These are phyloP conservation scores for Hypotaenidia okinawae DNA, from an alignment of 2,797 vertebrate species.

Conservation along the genomic window DNA sequence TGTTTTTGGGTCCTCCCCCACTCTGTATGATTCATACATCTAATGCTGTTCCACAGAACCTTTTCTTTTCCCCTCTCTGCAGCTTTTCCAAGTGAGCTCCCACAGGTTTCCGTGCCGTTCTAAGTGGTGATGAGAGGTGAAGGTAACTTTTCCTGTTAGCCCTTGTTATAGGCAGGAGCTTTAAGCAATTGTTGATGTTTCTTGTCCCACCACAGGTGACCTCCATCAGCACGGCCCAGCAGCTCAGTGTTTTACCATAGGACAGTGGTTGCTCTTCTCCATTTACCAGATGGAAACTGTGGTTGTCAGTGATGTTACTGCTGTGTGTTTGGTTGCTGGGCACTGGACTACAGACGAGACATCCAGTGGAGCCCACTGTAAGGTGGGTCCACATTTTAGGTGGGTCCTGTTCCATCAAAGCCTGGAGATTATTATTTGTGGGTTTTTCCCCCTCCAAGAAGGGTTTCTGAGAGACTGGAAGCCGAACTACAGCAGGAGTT, in stretches of 20 bases:
- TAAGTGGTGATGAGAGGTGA: background rate
- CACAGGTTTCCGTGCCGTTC: accelerated
- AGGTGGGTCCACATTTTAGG: background rate
- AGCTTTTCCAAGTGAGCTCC: background rate
- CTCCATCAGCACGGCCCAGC: accelerated
- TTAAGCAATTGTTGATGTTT: background rate
- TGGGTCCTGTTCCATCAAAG: background rate
- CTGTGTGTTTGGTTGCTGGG: background rate
- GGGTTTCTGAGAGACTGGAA: background rate
- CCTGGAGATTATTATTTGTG: background rate
- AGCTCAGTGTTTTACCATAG: background rate
- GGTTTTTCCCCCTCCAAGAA: accelerated
- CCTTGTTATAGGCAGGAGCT: background rate
- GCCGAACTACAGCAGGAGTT: background rate
- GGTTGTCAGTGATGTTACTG: background rate
- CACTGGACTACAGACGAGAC: background rate
- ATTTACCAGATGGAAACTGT: background rate
- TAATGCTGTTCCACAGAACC: background rate
- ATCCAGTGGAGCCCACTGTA: background rate
- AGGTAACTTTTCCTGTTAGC: background rate
- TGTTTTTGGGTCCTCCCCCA: background rate
- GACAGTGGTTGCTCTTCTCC: background rate
- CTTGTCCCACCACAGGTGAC: background rate
- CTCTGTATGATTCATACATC: background rate
- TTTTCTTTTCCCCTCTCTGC: background rate